These are phyloP conservation scores for Crax fasciolata DNA, from an alignment of 2,797 vertebrate genomes.

Conservation along the genomic window DNA sequence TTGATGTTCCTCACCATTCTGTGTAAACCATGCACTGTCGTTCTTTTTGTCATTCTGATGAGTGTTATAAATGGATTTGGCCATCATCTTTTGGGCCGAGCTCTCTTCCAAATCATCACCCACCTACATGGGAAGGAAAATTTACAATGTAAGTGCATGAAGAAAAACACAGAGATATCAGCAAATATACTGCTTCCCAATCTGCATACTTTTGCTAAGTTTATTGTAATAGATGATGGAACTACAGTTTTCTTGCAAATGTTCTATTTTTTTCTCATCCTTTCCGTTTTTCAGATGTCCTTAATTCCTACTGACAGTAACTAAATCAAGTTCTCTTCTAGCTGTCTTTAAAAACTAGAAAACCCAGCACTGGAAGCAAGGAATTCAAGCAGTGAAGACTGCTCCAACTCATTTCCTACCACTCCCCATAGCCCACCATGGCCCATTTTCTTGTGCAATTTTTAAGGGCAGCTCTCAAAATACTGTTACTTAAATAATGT, in stretches of 20 bases:
- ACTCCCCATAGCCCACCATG: background rate
- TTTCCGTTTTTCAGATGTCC: background rate
- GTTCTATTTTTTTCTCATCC: background rate
- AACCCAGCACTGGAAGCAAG: background rate
- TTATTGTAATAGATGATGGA: background rate
- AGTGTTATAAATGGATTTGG: background rate
- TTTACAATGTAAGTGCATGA: background rate
- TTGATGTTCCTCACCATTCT: background rate
- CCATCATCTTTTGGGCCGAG: background rate
- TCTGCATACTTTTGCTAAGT: background rate
- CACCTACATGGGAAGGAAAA: background rate
- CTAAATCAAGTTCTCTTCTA: background rate
- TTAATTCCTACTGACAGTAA: background rate
- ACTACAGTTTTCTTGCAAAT: background rate
- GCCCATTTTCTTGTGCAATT: background rate
- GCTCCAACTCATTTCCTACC: background rate
- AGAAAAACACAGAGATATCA: background rate
- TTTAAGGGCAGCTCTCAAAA: background rate
- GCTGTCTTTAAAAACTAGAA: background rate
- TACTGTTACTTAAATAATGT: background rate
- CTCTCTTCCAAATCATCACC: background rate
- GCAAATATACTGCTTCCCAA: background rate
- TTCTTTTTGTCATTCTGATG: background rate
- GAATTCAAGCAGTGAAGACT: background rate
- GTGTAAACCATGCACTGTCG: rapidly evolving